These are phyloP conservation scores for Ylistrum balloti DNA, from an alignment of 1,140 invertebrate species.

Conservation along the genomic window DNA sequence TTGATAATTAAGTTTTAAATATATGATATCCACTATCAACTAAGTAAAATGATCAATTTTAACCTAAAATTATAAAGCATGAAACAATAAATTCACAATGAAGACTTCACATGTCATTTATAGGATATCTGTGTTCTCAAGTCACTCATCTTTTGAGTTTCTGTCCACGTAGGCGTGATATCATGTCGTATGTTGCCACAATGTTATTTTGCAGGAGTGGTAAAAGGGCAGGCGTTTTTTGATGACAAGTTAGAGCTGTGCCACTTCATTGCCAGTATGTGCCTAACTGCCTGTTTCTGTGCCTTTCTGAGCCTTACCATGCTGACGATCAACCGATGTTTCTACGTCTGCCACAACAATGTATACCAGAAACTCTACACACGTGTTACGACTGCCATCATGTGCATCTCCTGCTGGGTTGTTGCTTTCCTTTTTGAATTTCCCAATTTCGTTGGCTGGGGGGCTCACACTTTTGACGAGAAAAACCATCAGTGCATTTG, in stretches of 20 bases:
- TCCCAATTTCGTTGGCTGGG: conserved; percentile 80
- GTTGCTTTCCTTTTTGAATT: conserved; percentile 74
- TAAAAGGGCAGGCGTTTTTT: conserved; percentile 78
- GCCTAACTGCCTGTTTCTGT: conserved; percentile 79
- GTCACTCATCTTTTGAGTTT: too few species aligned
- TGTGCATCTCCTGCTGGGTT: conserved; percentile 74
- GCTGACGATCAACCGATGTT: conserved; percentile 77
- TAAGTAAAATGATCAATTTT: too few species aligned
- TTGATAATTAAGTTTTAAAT: too few species aligned
- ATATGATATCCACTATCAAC: too few species aligned
- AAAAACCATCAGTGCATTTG: conserved; percentile 79
- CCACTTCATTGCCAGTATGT: conserved; percentile 74
- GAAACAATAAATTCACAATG: too few species aligned
- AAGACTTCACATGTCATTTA: too few species aligned
- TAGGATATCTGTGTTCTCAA: too few species aligned
- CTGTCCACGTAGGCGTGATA: too few species aligned
- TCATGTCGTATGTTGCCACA: too few species aligned
- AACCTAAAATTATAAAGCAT: too few species aligned
- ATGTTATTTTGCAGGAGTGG: conserved; percentile 68
- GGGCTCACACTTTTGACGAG: conserved; percentile 76
- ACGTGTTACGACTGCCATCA: conserved; percentile 58
- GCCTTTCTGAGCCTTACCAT: conserved; percentile 78
- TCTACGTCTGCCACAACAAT: conserved; percentile 76
- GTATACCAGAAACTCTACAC: conserved; percentile 70
- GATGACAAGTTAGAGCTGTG: conserved; percentile 71